Percentiles rank a stretch among this genome's conserved stretches.
Conservation (phyloP, 2,797 vertebrate species). For the Lacerta viridis region DNA sequence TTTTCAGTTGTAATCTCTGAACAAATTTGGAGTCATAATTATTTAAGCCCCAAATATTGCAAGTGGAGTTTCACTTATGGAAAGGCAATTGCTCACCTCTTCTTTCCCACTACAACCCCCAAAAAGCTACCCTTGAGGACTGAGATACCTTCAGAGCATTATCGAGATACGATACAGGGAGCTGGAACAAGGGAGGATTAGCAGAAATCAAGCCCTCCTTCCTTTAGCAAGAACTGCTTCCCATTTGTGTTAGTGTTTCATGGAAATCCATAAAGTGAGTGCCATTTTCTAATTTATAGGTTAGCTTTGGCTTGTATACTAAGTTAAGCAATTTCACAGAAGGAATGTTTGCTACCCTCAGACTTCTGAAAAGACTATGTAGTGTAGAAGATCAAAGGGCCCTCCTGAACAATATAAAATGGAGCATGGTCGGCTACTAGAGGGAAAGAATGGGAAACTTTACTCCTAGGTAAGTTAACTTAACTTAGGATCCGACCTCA, state of each 20-base stretch:
- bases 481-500: too few species aligned
- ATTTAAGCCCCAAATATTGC: neutral
- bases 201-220: constrained; percentile 33
- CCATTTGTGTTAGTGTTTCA: neutral
- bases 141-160: neutral
- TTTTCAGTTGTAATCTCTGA: neutral
- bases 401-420: neutral
- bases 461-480: too few species aligned
- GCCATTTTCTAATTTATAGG: constrained; percentile 1
- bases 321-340: neutral
- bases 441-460: too few species aligned
- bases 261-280: constrained; percentile 36
- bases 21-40: neutral
- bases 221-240: neutral
- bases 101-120: neutral
- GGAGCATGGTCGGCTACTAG: neutral
- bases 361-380: neutral
- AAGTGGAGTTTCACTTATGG: neutral
- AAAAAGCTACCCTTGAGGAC: neutral
- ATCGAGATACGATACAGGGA: neutral
- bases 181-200: accelerated
- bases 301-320: neutral
- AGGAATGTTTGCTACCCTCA: neutral
- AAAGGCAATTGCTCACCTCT: neutral
- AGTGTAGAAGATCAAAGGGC: neutral